These are phyloP conservation scores for Argynnis bischoffii DNA, from an alignment of 2,888 invertebrate genomes.

Conservation along the genomic window DNA sequence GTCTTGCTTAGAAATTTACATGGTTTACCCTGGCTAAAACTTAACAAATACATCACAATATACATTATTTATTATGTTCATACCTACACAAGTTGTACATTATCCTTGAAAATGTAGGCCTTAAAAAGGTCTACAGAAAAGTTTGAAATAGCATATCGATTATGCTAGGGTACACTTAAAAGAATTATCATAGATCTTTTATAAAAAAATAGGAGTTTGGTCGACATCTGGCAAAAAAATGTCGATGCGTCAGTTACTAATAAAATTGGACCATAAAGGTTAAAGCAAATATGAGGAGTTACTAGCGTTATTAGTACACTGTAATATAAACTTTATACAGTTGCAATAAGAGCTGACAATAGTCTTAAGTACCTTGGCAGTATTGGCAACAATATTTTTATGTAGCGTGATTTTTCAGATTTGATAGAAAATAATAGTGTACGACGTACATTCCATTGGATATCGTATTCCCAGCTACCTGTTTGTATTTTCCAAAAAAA, in stretches of 20 bases:
- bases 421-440: not conserved
- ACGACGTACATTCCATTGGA: too few species aligned
- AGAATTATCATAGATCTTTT: not conserved
- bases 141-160: too few species aligned
- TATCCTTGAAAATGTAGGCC: too few species aligned
- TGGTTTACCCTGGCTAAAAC: too few species aligned
- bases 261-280: slow-evolving; percentile 50
- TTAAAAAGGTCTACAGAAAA: too few species aligned
- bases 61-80: too few species aligned
- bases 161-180: not conserved
- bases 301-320: not conserved
- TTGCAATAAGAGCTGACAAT: not conserved
- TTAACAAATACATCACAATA: too few species aligned
- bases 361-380: not conserved
- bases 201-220: slow-evolving; percentile 29
- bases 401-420: not conserved
- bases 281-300: slow-evolving; percentile 32
- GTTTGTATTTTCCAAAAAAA: not conserved
- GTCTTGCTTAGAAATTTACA: too few species aligned
- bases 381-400: not conserved
- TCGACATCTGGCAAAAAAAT: slow-evolving; percentile 47
- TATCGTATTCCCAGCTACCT: not conserved
- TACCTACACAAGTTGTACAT: too few species aligned
- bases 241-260: slow-evolving; percentile 44
- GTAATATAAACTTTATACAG: not conserved